Evolutionary conservation across 2,797 vertebrate species (phyloP), one percentile per base, ranked within the genome.

Genomic region (Enoplosus armatus): DNA sequence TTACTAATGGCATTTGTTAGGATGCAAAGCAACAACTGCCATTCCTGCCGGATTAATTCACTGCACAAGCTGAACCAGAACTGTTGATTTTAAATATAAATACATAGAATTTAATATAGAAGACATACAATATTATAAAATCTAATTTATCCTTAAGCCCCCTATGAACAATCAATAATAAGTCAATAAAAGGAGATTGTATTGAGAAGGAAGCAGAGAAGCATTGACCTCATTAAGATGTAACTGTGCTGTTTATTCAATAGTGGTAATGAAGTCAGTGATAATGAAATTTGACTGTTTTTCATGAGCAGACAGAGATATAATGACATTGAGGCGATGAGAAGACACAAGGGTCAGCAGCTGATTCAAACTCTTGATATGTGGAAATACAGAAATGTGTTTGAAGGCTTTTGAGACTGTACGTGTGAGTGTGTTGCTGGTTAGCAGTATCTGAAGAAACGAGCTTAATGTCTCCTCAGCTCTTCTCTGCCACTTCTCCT

Each of bases 1-100:
- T 83, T 77, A 31, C 29, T 47, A 79, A 76, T 67, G 15, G 54
- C 47, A 60, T 84, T 75, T 80, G 62, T 75, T 63, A 50, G 55
- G 12, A 68, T 80, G 58, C 27, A 71, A 78, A 79, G 70, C 29
- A 64, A 56, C 59, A 41, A 11, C 50, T 53, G 24, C 7, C 39
- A 3, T 6, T 64, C 59, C 43, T 45, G 9, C 50, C 27, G 71
- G 16, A 75, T 72, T 37, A 68, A 59, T 70, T 74, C 43, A 39
- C 45, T 41, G 65, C 24, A 33, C 60, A 4, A 54, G 22, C 8
- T 53, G 24, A 43, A 53, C 27, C n/a, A 43, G 24, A 39, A 10
- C 31, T 71, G 43, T 50, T 68, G 15, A 56, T 64, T 72, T 62
- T 37, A 7, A 75, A 59, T 50, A 33, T 39, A 12, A 53, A 26